These are phyloP conservation scores for Myiozetetes cayanensis DNA, from an alignment of 2,113 vertebrate species.

Conservation along the genomic window DNA sequence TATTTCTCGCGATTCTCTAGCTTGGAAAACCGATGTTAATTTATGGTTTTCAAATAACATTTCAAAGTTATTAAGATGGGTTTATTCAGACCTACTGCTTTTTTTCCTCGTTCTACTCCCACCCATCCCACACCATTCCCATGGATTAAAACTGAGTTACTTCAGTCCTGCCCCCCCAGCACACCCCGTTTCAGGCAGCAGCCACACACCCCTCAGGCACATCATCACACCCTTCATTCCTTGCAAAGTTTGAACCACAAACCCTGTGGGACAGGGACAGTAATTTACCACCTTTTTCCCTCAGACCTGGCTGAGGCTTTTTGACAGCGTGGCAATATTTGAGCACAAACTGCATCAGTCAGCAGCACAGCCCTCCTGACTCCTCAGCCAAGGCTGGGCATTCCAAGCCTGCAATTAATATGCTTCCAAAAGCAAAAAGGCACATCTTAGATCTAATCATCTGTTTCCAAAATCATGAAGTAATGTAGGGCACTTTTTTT, in stretches of 20 bases:
- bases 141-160: not conserved
- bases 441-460: not conserved
- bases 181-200: not conserved
- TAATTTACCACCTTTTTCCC: not conserved
- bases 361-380: not conserved
- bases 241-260: not conserved
- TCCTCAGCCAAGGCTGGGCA: not conserved
- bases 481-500: not conserved
- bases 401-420: not conserved
- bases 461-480: not conserved
- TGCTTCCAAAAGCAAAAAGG: not conserved
- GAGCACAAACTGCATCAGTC: not conserved
- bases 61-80: not conserved
- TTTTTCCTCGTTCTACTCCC: not conserved
- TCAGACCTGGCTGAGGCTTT: not conserved
- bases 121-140: not conserved
- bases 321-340: not conserved
- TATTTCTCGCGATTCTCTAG: not conserved
- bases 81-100: not conserved
- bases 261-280: not conserved
- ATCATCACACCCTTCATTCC: not conserved
- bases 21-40: not conserved
- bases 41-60: not conserved
- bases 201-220: not conserved
- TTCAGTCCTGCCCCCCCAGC: not conserved